These are phyloP conservation scores for Capra hircus DNA, from an alignment of 2,113 vertebrate species.

Conservation along the genomic window DNA sequence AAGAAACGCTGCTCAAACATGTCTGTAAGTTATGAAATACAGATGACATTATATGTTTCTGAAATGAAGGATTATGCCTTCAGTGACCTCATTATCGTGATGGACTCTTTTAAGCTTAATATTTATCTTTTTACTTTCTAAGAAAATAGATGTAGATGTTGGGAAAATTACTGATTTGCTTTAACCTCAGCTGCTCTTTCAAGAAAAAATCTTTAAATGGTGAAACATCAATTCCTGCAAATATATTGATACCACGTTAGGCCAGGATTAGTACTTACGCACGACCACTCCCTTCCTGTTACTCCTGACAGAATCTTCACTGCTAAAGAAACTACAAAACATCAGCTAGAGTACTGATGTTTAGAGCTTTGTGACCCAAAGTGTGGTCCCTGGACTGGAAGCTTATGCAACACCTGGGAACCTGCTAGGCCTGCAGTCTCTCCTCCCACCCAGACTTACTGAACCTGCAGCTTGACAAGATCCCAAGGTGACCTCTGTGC, in stretches of 20 bases:
- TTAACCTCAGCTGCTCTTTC: neutral
- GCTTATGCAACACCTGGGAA: neutral
- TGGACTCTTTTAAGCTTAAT: neutral
- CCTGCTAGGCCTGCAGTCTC: neutral
- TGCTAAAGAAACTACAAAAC: neutral
- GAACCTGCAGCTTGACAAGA: neutral
- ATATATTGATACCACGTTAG: neutral
- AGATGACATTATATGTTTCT: neutral
- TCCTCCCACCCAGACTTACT: neutral
- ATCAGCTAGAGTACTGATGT: neutral
- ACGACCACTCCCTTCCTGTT: neutral
- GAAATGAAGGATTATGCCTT: neutral
- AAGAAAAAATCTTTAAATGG: constrained; percentile 7
- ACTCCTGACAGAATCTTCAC: neutral
- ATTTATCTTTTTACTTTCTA: neutral
- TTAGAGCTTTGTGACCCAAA: neutral
- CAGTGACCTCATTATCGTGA: neutral
- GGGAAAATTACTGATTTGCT: neutral
- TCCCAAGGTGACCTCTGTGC: neutral
- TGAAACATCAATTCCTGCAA: neutral
- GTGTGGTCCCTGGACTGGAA: neutral
- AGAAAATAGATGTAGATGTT: neutral
- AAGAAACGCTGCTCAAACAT: neutral
- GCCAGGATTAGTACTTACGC: neutral
- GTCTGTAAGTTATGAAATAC: neutral